These are phyloP conservation scores for Gymnorhina tibicen DNA, from an alignment of 2,113 vertebrate species.

Conservation along the genomic window DNA sequence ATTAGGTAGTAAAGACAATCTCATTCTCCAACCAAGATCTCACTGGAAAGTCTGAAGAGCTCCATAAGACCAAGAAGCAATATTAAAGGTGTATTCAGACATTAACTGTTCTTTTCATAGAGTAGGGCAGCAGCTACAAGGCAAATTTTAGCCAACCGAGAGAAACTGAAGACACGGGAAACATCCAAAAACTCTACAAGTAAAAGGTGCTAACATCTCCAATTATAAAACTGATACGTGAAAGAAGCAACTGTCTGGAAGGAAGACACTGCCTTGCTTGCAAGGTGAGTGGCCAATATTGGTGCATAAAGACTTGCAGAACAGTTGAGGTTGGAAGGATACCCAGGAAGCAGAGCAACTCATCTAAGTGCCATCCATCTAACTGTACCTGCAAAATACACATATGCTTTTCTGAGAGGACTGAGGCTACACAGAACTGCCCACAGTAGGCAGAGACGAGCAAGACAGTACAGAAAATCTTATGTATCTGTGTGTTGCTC, in stretches of 20 bases:
- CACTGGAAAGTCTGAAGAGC: neutral
- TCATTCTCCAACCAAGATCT: neutral
- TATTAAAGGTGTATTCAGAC: neutral
- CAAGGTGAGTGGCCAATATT: neutral
- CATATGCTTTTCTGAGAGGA: neutral
- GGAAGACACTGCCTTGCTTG: neutral
- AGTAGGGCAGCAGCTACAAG: neutral
- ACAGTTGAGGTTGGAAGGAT: neutral
- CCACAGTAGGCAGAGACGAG: neutral
- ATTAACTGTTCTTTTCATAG: neutral
- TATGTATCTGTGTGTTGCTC: neutral
- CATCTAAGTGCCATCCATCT: neutral
- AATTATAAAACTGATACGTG: neutral
- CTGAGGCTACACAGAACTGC: neutral
- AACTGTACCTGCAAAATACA: neutral
- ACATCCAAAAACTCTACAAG: neutral
- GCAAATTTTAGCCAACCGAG: neutral
- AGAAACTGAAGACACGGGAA: neutral
- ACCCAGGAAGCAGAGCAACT: neutral
- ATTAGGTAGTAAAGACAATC: neutral
- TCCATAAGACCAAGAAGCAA: neutral
- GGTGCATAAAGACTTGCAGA: neutral
- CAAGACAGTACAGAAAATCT: neutral
- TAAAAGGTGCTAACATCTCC: neutral
- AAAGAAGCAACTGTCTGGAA: neutral